Conservation (phyloP, 2,888 invertebrate genomes). For the Cerastis rubricosa region DNA sequence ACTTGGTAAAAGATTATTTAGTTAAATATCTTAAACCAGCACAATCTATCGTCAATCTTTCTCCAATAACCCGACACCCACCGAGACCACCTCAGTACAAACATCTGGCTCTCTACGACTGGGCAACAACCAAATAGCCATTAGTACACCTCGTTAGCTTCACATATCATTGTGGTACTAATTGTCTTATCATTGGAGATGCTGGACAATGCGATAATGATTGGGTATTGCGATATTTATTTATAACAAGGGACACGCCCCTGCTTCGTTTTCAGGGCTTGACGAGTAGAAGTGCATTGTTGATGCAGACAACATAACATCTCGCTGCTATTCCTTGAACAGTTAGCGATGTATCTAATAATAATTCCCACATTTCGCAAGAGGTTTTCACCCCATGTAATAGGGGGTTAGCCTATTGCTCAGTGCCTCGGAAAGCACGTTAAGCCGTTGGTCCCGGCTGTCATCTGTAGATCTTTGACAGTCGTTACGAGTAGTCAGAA, state of each 20-base stretch:
- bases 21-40: not conserved
- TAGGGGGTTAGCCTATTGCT: too few relatives aligned
- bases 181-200: conserved; percentile 48
- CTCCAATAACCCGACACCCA: not conserved
- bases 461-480: too few relatives aligned
- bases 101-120: conserved; percentile 22
- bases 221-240: conserved; percentile 20
- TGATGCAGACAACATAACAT: too few relatives aligned
- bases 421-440: too few relatives aligned
- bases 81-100: conserved; percentile 7
- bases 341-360: too few relatives aligned
- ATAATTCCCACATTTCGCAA: too few relatives aligned
- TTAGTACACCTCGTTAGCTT: conserved; percentile 54
- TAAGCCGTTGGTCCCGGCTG: too few relatives aligned
- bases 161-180: conserved; percentile 39
- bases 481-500: too few relatives aligned
- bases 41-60: conserved; percentile 17
- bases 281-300: not conserved
- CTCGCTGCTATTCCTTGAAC: too few relatives aligned
- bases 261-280: not conserved
- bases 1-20: not conserved
- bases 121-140: conserved; percentile 38
- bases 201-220: conserved; percentile 26
- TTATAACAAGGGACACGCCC: not conserved
- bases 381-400: too few relatives aligned